Evolutionary conservation across 2,797 vertebrate genomes (phyloP).

Genomic region (Ctenosaura bakeri): DNA sequence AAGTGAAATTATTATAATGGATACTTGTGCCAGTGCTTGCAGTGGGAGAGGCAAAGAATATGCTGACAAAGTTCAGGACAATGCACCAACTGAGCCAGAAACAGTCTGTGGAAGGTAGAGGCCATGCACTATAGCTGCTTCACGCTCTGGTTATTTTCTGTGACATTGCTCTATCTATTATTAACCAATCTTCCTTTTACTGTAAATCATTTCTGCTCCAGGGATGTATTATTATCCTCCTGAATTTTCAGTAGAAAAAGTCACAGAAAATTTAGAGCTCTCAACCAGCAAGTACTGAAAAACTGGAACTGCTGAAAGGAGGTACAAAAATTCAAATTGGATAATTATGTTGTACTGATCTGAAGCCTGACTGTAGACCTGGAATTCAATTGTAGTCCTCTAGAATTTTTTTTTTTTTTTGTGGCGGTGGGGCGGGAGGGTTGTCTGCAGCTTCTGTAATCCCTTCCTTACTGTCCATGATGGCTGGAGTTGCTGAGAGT

Average conservation of each 20-base stretch:
- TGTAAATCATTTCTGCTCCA: constrained; percentile 58
- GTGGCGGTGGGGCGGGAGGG: too few species aligned
- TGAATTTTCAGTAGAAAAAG: constrained; percentile 45
- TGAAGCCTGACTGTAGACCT: constrained; percentile 58
- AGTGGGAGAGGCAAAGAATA: constrained; percentile 57
- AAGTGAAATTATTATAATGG: constrained; percentile 61
- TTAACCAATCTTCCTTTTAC: constrained; percentile 67
- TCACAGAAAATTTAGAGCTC: constrained; percentile 48
- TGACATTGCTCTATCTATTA: constrained; percentile 65
- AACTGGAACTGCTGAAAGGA: constrained; percentile 56
- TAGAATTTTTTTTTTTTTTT: too few species aligned
- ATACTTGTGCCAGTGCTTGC: constrained; percentile 45
- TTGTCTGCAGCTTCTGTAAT: too few species aligned
- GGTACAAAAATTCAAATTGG: constrained; percentile 60
- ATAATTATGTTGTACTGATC: constrained; percentile 62
- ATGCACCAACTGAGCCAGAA: constrained; percentile 73
- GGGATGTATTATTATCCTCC: constrained; percentile 45
- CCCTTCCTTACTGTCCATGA: too few species aligned
- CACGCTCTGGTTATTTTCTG: constrained; percentile 72
- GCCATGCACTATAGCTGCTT: constrained; percentile 68
- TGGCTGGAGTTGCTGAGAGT: too few species aligned
- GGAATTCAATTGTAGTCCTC: not conserved
- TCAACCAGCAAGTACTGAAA: constrained; percentile 48
- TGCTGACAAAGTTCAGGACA: constrained; percentile 67
- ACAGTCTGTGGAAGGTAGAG: constrained; percentile 65